Conservation (phyloP, 2,888 invertebrate species). For the Carabus problematicus region DNA sequence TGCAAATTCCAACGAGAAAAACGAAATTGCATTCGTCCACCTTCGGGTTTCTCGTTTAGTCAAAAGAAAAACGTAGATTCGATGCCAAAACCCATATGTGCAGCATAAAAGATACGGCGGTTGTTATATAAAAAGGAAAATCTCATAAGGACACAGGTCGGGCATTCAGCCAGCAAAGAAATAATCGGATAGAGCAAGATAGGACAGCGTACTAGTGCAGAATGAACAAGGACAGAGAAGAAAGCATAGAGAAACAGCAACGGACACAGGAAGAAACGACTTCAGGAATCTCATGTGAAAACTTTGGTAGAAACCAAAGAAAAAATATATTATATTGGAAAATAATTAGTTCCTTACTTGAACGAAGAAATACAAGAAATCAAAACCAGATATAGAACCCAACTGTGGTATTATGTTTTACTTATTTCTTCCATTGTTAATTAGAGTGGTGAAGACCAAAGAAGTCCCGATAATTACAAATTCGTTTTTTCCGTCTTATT, state of each 20-base stretch:
- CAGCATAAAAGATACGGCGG: slow-evolving; percentile 38
- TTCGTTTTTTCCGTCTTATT: too few relatives aligned
- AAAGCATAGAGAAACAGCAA: background rate
- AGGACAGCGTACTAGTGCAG: background rate
- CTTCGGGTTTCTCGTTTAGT: slow-evolving; percentile 35
- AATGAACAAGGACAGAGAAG: background rate
- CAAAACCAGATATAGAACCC: too few relatives aligned
- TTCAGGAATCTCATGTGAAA: background rate
- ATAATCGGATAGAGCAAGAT: slow-evolving; percentile 33
- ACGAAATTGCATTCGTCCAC: slow-evolving; percentile 31
- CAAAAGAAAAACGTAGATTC: slow-evolving; percentile 39
- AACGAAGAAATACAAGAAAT: too few relatives aligned
- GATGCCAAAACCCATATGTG: slow-evolving; percentile 40
- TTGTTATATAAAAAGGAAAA: slow-evolving; percentile 39
- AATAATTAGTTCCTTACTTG: too few relatives aligned
- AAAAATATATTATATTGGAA: too few relatives aligned
- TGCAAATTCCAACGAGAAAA: slow-evolving; percentile 28
- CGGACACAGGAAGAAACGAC: background rate
- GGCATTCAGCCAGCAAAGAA: slow-evolving; percentile 41
- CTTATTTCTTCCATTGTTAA: too few relatives aligned
- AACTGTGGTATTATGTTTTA: too few relatives aligned
- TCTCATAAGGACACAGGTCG: slow-evolving; percentile 42
- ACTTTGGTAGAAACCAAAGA: background rate
- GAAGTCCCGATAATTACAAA: too few relatives aligned
- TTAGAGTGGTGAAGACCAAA: too few relatives aligned